Base-by-base conservation (phyloP, 1,140 invertebrate species). In the Ostrea edulis region DNA sequence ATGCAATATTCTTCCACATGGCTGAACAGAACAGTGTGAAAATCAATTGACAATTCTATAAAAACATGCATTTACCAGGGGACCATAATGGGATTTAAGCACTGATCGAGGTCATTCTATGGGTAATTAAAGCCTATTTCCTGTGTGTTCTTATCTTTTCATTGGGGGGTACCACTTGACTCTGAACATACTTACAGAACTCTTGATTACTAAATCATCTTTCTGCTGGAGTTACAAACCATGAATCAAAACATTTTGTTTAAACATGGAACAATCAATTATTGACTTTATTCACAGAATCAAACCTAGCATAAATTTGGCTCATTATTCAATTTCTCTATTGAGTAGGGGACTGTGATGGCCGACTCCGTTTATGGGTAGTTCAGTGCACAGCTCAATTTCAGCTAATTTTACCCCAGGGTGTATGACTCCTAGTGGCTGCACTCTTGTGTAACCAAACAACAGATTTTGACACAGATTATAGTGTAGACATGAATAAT, bases 361-460 rank as follows among this genome's bases (percentile, higher is more conserved):
- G 68, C 14, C 12, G 29, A 77, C 68, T 14, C 29, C 35, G 68
- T 77, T 22, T 29, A 77, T 77, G 68, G 25, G 68, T 77, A 35
- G 25, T 29, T 35, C 5, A 77, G 68, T 77, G 9, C 68, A 77
- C 9, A 17, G 25, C 68, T 77, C 68, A 12, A 29, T 77, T 77
- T 77, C 68, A 12, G 25, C 68, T 35, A 29, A 77, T 77, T 77
- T 77, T 77, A 77, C 68, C 68, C 68, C 22, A 14, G 29, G 29
- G 68, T 25, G 12, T 35, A 77, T 77, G 68, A 8, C 25, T 77
- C 25, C 68, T 14, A 77, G 68, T 77, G 35, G 68, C 22, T 77
- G 68, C 68, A 77, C 25, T 35, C 68, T 77, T 77, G 68, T 77
- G 68, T 77, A 77, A 77, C 68, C 68, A 77, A 77, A 77, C 68